Conservation (phyloP, 1,140 invertebrate genomes). For the Lucilia sericata region DNA sequence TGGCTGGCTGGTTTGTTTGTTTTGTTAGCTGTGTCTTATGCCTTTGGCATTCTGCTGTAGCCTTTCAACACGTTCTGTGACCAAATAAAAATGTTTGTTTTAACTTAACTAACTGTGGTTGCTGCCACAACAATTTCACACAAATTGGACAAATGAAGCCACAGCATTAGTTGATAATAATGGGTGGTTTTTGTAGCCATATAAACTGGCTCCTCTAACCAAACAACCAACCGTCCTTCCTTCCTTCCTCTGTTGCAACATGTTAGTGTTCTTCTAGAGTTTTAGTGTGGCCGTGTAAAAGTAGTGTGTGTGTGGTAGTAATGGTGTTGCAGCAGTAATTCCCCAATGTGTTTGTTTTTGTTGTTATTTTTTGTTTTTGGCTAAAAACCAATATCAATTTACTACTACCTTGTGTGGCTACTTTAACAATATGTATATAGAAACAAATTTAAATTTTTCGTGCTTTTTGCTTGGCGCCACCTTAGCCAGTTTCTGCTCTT, state of each 20-base stretch:
- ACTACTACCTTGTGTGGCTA: slow-evolving; percentile 19
- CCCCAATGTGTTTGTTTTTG: slow-evolving; percentile 57
- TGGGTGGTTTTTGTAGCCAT: slow-evolving; percentile 47
- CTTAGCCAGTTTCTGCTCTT: slow-evolving; percentile 52
- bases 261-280: too few species aligned
- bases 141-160: slow-evolving; percentile 48
- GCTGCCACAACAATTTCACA: slow-evolving; percentile 44
- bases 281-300: too few species aligned
- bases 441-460: slow-evolving; percentile 47
- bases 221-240: neutral
- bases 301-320: neutral
- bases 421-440: neutral
- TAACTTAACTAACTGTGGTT: slow-evolving; percentile 45
- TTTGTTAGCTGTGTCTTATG: neutral
- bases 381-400: slow-evolving; percentile 38
- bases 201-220: slow-evolving; percentile 5
- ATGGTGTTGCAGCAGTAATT: slow-evolving; percentile 31
- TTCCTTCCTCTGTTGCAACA: too few species aligned
- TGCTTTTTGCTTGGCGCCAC: slow-evolving; percentile 58
- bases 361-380: neutral
- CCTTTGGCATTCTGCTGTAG: slow-evolving; percentile 27
- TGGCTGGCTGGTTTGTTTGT: slow-evolving; percentile 1
- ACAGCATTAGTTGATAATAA: slow-evolving; percentile 47
- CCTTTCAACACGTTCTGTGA: slow-evolving; percentile 45
- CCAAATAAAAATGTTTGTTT: slow-evolving; percentile 51